Base-by-base conservation (phyloP, 1,140 invertebrate species). In the Steinernema khuongi region DNA sequence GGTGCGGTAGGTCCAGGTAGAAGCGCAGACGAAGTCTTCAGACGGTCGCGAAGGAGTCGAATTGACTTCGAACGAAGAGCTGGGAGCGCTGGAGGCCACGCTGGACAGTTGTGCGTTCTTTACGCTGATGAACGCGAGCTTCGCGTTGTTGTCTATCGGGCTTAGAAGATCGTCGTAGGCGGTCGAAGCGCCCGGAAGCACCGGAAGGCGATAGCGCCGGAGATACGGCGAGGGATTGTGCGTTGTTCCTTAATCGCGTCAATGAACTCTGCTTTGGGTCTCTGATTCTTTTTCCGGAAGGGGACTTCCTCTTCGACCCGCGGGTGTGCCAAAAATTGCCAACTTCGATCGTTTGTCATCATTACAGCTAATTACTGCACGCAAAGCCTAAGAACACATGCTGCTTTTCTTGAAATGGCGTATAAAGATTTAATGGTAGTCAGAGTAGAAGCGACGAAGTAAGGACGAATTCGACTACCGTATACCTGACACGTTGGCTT, bases 161-260 rank as follows among this genome's bases (percentile, higher is more conserved):
- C 50, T 60, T 26, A 60, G 50, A 22, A 60, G 50, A 22, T 60
- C 50, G 50, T 60, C 50, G 50, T 60, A 60, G 7, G 50, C 11
- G 19, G 50, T 60, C 7, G 50, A 60, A 22, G 50, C 50, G 50
- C 22, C 22, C 7, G 50, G 50, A 60, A 60, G 50, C 7, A 60
- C 50, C 7, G 70, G 70, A 71, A 71, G 28, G 7, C 70, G 70
- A 44, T 71, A 71, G 14, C 70, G 70, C 22, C 70, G 70, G 22
- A 71, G 70, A 30, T 71, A 71, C 26, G 70, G 70, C 22, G 70
- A 71, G 2, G 70, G 70, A 71, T 60, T 60, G 50, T 60, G 50
- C 26, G 50, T 60, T 7, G 36, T 41, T 41, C 36, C 36, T 41
- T 7, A 41, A 41, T 11, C n/a, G n/a, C n/a, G n/a, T n/a, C n/a